phyloP scores from a whole-genome alignment of 2,797 vertebrate genomes.

The Phyllotis vaccarum region DNA sequence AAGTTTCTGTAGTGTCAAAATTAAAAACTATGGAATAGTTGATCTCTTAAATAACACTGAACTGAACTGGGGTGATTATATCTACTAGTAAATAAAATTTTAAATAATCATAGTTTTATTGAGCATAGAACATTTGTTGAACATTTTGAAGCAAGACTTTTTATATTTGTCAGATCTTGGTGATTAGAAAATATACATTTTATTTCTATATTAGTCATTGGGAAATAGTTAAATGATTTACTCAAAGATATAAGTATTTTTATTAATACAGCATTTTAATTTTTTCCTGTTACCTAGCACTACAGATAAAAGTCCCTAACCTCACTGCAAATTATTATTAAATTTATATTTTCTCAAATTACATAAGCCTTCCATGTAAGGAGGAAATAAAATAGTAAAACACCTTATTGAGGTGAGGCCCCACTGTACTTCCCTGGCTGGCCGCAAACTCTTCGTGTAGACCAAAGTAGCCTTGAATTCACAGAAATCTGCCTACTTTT shows the following conservation, averaged over 20 bases:
- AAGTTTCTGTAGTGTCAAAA: slow-evolving; percentile 2
- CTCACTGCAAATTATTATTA: neutral
- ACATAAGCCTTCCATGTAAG: neutral
- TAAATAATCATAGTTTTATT: neutral
- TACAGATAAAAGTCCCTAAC: neutral
- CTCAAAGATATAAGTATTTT: neutral
- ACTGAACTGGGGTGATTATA: slow-evolving; percentile 30
- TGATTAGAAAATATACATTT: neutral
- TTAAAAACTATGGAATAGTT: neutral
- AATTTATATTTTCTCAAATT: neutral
- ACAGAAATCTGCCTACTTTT: neutral
- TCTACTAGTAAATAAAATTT: neutral
- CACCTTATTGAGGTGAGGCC: neutral
- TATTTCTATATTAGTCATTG: neutral
- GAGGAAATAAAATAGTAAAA: neutral
- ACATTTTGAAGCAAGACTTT: neutral
- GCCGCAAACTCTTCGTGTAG: neutral
- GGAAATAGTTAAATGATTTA: neutral
- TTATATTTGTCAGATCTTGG: neutral
- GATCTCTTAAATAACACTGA: slow-evolving; percentile 45
- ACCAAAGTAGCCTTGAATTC: neutral
- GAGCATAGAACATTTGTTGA: neutral
- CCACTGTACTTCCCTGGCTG: neutral
- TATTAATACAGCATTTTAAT: neutral
- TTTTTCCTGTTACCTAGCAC: neutral